Base-by-base conservation (phyloP, 2,113 vertebrate species). In the Ia io region DNA sequence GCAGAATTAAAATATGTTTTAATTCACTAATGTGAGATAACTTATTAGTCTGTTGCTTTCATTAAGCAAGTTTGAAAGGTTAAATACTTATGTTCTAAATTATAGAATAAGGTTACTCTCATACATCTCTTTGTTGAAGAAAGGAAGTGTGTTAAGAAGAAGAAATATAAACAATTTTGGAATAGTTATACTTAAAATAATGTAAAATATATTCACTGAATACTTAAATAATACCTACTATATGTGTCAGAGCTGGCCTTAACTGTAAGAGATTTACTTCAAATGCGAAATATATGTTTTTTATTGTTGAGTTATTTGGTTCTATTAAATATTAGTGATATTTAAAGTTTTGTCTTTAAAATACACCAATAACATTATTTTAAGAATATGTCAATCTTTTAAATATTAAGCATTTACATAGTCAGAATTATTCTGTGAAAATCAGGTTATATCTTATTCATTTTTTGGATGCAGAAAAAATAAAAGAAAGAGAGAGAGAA, bases 51-150 rank as follows among this genome's bases (percentile, higher is more conserved):
- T 85, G 32, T 88, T 30, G 37, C 74, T 90, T 93, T 65, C 88
- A 95, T 93, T 80, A 96, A 95, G 84, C 90, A 97, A 89, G 70
- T 96, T 89, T 95, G 30, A 92, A 95, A 96, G 49, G 88, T 92
- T 95, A 96, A 96, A 88, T 32, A 73, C 40, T 93, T 53, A 71
- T 47, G 25, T 88, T 88, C 70, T 90, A 90, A 92, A 94, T 84
- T 92, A 80, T 20, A 84, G 32, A 90, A 77, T 92, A 93, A 92
- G 23, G 65, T 90, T 95, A 87, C 20, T 89, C 47, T 87, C 23
- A 70, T 91, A 22, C 4, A 37, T 95, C 80, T 92, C 79, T n/a
- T 96, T 90, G 56, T 44, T 84, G 9, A 30, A 92, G 67, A 96
- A 96, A 84, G 40, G 23, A 80, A 95, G 6, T 61, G 1, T 91